Evolutionary conservation across 2,888 invertebrate species (phyloP).

Genomic region (Dione vanillae): DNA sequence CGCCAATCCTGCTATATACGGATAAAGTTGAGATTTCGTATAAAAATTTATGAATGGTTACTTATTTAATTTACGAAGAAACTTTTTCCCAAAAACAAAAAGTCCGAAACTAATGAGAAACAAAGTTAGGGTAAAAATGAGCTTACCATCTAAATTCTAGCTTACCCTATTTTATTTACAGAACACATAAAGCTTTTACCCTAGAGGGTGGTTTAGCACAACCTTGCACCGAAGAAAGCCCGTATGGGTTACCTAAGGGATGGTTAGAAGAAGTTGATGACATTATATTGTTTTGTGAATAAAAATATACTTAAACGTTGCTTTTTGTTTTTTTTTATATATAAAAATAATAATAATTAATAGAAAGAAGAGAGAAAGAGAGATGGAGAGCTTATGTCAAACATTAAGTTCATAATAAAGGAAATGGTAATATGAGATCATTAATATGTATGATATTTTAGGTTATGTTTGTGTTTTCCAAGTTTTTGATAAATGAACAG

Average conservation of each 20-base stretch:
- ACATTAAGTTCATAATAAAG: no score
- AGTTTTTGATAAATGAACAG: not conserved
- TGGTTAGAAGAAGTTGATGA: slow-evolving; percentile 30
- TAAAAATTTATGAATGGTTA: no score
- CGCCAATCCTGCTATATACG: no score
- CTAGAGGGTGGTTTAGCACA: slow-evolving; percentile 53
- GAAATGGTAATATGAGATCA: no score
- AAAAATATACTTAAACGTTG: slow-evolving; percentile 30
- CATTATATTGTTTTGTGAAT: slow-evolving; percentile 34
- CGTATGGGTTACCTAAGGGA: slow-evolving; percentile 43
- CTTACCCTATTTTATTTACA: slow-evolving; percentile 49
- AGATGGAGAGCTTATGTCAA: no score
- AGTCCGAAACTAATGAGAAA: not conserved
- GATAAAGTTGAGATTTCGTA: no score
- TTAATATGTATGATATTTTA: no score
- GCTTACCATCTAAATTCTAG: slow-evolving; percentile 28
- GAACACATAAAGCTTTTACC: slow-evolving; percentile 57
- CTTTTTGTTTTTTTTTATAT: no score
- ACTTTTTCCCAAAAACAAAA: no score
- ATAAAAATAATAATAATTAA: no score
- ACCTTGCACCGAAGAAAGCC: slow-evolving; percentile 52
- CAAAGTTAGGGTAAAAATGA: not conserved
- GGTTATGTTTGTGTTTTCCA: not conserved
- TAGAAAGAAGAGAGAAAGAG: no score
- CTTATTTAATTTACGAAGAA: no score